A percentile compares a stretch with the other conserved stretches of the same genome.
Evolutionary conservation across 2,797 vertebrate genomes (phyloP).

Genomic region (Poecilia picta): DNA sequence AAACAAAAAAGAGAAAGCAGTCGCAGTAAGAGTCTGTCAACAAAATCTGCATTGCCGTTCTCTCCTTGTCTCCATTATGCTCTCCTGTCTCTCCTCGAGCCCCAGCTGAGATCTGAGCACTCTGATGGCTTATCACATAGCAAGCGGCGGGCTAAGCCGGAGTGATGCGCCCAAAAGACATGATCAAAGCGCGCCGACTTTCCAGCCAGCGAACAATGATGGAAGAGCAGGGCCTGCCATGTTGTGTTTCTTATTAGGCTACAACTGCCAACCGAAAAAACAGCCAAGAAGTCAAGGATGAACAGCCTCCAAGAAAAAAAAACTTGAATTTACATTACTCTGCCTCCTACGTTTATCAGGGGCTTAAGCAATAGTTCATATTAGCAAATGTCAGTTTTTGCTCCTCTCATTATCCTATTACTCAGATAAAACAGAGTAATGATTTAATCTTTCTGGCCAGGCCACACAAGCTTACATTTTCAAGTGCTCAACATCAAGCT

Average conservation of each 20-base stretch:
- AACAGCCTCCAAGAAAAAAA: slow-evolving; percentile 38
- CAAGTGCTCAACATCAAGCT: slow-evolving; percentile 11
- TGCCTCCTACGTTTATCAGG: slow-evolving; percentile 33
- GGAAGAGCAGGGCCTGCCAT: slow-evolving; percentile 74
- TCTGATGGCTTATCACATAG: slow-evolving; percentile 79
- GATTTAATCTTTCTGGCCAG: slow-evolving; percentile 32
- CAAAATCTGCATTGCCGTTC: slow-evolving; percentile 78
- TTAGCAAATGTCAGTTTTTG: slow-evolving; percentile 41
- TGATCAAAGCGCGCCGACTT: slow-evolving; percentile 82
- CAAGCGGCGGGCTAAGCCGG: slow-evolving; percentile 74
- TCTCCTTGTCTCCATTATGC: slow-evolving; percentile 64
- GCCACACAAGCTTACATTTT: slow-evolving; percentile 27
- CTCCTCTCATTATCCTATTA: slow-evolving; percentile 22
- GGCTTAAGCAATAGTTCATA: slow-evolving; percentile 33
- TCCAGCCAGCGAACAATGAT: slow-evolving; percentile 70
- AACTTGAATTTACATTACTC: slow-evolving; percentile 40
- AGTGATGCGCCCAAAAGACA: slow-evolving; percentile 75
- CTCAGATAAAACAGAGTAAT: slow-evolving; percentile 12
- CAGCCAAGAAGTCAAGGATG: slow-evolving; percentile 63
- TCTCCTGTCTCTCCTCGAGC: slow-evolving; percentile 66
- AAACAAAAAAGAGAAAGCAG: slow-evolving; percentile 50
- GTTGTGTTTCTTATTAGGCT: slow-evolving; percentile 76
- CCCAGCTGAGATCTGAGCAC: slow-evolving; percentile 74
- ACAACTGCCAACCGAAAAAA: slow-evolving; percentile 62
- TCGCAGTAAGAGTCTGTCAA: slow-evolving; percentile 78